A percentile compares a stretch with the other conserved stretches of the same genome.
Evolutionary conservation across 1,140 invertebrate genomes (phyloP).

Genomic region (Caenorhabditis elegans): DNA sequence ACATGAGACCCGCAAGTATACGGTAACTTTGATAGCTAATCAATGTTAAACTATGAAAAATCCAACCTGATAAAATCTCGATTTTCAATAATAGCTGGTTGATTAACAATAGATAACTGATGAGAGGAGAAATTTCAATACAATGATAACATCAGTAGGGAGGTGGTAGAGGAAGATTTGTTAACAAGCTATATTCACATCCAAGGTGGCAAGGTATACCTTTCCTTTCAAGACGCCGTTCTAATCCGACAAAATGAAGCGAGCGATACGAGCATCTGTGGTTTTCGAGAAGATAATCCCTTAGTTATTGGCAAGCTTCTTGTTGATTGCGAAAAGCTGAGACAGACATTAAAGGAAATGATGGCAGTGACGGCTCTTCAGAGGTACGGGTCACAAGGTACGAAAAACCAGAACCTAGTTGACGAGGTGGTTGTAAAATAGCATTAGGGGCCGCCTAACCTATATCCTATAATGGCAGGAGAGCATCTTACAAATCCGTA

Average conservation of each 20-base stretch:
- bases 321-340: constrained; percentile 3
- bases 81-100: neutral
- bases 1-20: too few relatives aligned
- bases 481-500: too few relatives aligned
- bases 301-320: neutral
- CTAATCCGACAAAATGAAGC: constrained; percentile 16
- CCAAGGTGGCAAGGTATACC: neutral
- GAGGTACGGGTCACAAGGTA: constrained; percentile 4
- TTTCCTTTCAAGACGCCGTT: constrained; percentile 1
- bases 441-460: neutral
- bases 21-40: neutral
- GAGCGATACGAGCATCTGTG: neutral
- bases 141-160: neutral
- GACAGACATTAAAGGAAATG: neutral
- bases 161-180: neutral
- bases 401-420: neutral
- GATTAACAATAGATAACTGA: neutral
- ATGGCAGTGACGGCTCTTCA: neutral
- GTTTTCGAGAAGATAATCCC: constrained; percentile 21
- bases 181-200: neutral
- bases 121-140: neutral
- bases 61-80: neutral
- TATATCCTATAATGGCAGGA: neutral
- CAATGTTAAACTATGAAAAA: neutral
- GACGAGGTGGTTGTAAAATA: neutral